Evolutionary conservation across 2,113 vertebrate genomes (phyloP).

Genomic region (Ceyx cyanopectus): DNA sequence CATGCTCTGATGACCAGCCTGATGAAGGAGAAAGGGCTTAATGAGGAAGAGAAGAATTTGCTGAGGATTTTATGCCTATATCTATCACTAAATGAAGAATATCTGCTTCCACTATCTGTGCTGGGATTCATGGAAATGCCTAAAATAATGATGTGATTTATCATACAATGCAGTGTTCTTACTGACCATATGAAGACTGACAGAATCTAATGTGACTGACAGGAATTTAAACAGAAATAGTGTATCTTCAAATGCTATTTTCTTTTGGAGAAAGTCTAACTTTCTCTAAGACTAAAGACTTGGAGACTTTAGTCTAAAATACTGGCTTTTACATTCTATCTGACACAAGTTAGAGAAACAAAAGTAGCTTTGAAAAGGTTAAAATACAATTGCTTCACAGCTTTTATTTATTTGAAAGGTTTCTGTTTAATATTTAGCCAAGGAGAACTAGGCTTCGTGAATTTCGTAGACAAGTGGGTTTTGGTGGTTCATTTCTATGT

Average conservation of each 20-base stretch:
- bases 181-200: background rate
- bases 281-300: too few species aligned
- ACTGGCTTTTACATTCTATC: background rate
- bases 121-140: background rate
- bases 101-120: background rate
- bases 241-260: background rate
- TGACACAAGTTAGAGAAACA: background rate
- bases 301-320: too few species aligned
- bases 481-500: background rate
- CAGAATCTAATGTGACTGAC: background rate
- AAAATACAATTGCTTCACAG: background rate
- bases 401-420: background rate
- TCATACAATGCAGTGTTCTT: background rate
- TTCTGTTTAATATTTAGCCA: background rate
- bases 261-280: background rate
- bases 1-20: constrained; percentile 4
- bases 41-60: constrained; percentile 11
- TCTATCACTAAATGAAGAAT: background rate
- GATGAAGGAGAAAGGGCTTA: constrained; percentile 29
- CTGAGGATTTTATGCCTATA: background rate
- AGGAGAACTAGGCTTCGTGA: background rate
- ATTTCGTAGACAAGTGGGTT: background rate
- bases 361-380: background rate
- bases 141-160: background rate
- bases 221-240: background rate